These are phyloP conservation scores for Andrena fulva DNA, from an alignment of 2,888 invertebrate species.

Conservation along the genomic window DNA sequence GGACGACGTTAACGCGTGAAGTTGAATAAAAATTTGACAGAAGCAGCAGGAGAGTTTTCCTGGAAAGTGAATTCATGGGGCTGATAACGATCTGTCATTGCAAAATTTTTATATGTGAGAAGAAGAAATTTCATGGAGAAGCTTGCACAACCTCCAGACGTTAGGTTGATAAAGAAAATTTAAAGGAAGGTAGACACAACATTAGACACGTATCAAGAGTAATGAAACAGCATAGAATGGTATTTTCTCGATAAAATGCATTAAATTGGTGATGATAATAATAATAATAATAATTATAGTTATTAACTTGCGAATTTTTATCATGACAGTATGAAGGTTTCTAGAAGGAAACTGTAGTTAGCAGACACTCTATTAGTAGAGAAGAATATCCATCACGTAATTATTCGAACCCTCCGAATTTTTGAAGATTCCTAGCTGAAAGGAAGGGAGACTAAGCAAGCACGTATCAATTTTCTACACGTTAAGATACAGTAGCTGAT, in stretches of 20 bases:
- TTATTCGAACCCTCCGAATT: not conserved
- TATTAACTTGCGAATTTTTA: too few relatives aligned
- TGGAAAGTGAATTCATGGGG: not conserved
- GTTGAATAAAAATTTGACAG: not conserved
- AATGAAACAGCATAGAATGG: not conserved
- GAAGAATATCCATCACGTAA: not conserved
- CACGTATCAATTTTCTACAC: not conserved
- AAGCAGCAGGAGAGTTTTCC: not conserved
- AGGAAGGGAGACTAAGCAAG: not conserved
- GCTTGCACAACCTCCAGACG: not conserved
- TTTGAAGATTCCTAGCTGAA: not conserved
- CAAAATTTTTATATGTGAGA: not conserved
- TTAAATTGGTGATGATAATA: too few relatives aligned
- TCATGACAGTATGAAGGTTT: too few relatives aligned
- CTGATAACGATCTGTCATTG: not conserved
- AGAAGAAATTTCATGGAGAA: too few relatives aligned
- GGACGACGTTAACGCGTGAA: not conserved
- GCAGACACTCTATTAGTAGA: too few relatives aligned
- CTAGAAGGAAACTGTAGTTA: too few relatives aligned
- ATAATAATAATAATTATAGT: too few relatives aligned
- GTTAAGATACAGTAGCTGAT: conserved; percentile 19
- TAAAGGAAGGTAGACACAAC: not conserved
- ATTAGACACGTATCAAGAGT: not conserved
- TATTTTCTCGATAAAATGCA: not conserved
- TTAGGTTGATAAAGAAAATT: not conserved